Evolutionary conservation across 2,888 invertebrate genomes (phyloP).

Genomic region (Strigamia crassipes): DNA sequence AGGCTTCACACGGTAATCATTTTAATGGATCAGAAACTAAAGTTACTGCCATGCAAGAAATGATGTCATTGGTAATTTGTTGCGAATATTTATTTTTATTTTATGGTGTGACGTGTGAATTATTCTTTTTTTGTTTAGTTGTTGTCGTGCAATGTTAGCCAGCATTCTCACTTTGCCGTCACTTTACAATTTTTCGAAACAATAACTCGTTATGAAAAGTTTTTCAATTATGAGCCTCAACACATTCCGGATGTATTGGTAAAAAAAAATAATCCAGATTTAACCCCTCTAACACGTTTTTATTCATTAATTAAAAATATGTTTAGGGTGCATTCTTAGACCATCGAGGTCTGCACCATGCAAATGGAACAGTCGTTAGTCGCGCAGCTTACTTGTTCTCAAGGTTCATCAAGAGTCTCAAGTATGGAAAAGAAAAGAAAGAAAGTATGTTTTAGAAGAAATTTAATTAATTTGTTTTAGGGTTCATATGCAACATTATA

Average conservation of each 20-base stretch:
- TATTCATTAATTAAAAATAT: conserved; percentile 1
- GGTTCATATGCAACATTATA: conserved; percentile 59
- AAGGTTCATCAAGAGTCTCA: conserved; percentile 64
- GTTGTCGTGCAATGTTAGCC: conserved; percentile 61
- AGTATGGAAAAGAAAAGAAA: conserved; percentile 58
- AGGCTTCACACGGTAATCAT: conserved; percentile 59
- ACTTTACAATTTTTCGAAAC: conserved; percentile 63
- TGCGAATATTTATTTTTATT: background rate
- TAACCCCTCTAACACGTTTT: background rate
- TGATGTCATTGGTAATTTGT: conserved; percentile 59
- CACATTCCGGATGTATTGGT: conserved; percentile 61
- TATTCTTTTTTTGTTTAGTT: conserved; percentile 55
- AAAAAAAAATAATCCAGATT: conserved; percentile 47
- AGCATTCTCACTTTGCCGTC: conserved; percentile 61
- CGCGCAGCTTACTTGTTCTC: conserved; percentile 65
- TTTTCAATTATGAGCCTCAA: conserved; percentile 62
- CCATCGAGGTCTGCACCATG: conserved; percentile 62
- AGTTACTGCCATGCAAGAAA: conserved; percentile 59
- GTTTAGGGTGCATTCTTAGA: conserved; percentile 61
- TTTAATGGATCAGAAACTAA: conserved; percentile 58
- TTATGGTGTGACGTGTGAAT: background rate
- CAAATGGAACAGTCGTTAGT: conserved; percentile 62
- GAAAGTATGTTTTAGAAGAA: background rate
- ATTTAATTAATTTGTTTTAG: conserved; percentile 53
- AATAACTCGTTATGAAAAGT: conserved; percentile 62